Percentiles rank a stretch among this genome's conserved stretches.
phyloP scores from a whole-genome alignment of 2,888 invertebrate species.

The Petrolisthes manimaculis region DNA sequence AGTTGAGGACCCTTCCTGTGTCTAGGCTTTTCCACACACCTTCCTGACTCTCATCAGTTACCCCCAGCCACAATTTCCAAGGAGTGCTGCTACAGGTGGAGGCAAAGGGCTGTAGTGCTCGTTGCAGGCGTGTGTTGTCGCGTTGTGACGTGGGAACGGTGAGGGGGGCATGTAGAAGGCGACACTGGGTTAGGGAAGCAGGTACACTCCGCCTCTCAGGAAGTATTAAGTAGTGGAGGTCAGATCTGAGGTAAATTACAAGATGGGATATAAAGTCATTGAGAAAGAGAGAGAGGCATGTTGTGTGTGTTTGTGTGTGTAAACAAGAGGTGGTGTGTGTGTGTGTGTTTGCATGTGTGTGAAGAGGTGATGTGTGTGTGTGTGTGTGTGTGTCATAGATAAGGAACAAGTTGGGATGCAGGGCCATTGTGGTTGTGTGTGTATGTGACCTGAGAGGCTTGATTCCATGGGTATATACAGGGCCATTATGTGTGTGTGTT shows the following conservation, averaged over 20 bases:
- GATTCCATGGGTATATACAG: no score
- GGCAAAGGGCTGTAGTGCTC: slow-evolving; percentile 1
- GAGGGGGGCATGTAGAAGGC: slow-evolving; percentile 11
- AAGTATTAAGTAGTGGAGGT: slow-evolving; percentile 18
- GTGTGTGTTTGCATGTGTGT: neutral
- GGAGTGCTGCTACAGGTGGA: slow-evolving; percentile 6
- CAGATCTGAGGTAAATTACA: neutral
- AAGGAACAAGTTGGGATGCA: no score
- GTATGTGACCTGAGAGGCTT: no score
- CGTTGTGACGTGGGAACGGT: neutral
- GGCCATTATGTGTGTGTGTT: no score
- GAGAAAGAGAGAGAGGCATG: no score
- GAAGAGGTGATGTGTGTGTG: no score
- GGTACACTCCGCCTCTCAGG: slow-evolving; percentile 9
- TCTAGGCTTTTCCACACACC: slow-evolving; percentile 27
- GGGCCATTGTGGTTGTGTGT: no score
- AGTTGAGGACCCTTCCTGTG: neutral
- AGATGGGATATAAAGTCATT: no score
- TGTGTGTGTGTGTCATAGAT: no score
- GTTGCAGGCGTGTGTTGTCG: neutral
- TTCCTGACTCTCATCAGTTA: slow-evolving; percentile 17
- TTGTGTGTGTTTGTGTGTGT: no score
- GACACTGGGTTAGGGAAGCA: neutral
- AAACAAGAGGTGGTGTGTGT: neutral
- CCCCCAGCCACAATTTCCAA: slow-evolving; percentile 38